phyloP scores from a whole-genome alignment of 2,888 invertebrate genomes.

The Nomada fabriciana region DNA sequence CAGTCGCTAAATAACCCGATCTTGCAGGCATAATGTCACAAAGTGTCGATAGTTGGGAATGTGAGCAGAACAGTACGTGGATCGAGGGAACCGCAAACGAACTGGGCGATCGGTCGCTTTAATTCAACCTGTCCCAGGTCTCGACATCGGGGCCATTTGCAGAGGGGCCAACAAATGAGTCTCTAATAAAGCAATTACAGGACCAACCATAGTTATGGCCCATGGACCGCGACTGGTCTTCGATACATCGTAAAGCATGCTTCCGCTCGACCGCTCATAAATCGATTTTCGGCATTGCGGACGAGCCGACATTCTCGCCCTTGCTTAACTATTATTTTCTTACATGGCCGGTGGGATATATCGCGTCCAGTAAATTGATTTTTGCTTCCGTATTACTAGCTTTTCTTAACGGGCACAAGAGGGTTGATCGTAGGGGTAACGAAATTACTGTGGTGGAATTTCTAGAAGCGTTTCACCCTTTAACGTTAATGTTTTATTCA shows the following conservation, averaged over 20 bases:
- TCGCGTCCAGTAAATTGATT: background rate
- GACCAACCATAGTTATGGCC: slow-evolving; percentile 67
- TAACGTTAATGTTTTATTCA: too few species aligned
- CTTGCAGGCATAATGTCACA: background rate
- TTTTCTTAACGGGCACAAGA: too few species aligned
- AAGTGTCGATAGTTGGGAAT: background rate
- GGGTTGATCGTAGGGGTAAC: too few species aligned
- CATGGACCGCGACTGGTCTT: slow-evolving; percentile 31
- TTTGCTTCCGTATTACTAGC: background rate
- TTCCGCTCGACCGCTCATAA: slow-evolving; percentile 46
- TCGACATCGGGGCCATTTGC: slow-evolving; percentile 39
- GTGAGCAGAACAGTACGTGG: background rate
- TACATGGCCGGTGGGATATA: background rate
- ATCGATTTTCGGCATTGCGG: slow-evolving; percentile 51
- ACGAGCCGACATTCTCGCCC: slow-evolving; percentile 11
- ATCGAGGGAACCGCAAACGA: slow-evolving; percentile 25
- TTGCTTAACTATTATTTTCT: background rate
- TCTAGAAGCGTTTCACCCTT: too few species aligned
- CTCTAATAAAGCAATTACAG: slow-evolving; percentile 77
- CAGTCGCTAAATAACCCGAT: background rate
- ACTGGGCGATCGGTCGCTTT: slow-evolving; percentile 45
- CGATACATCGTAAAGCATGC: slow-evolving; percentile 46
- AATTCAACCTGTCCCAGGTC: slow-evolving; percentile 41
- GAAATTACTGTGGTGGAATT: too few species aligned
- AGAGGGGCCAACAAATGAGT: slow-evolving; percentile 67